Conservation (phyloP, 2,797 vertebrate species). For the Micrastur ruficollis region DNA sequence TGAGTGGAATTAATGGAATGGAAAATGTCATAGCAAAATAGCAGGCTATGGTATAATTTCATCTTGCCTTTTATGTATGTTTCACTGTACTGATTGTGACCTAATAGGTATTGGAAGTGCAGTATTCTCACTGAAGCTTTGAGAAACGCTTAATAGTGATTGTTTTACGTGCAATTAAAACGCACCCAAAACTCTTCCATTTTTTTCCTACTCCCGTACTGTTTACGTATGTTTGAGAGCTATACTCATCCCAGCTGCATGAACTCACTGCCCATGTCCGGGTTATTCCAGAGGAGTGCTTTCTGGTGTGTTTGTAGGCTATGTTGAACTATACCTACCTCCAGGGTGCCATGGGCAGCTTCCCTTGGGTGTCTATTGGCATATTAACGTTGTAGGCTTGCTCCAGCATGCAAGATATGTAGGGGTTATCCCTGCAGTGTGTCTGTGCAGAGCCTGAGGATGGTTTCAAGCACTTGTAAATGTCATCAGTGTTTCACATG, state of each 20-base stretch:
- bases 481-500: not conserved
- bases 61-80: not conserved
- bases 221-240: accelerated
- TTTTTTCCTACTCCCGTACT: not conserved
- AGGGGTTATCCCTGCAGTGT: not conserved
- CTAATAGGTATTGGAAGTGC: not conserved
- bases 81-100: not conserved
- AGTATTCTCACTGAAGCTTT: not conserved
- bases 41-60: not conserved
- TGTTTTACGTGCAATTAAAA: not conserved
- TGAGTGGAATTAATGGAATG: not conserved
- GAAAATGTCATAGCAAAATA: not conserved
- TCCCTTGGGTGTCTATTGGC: no score
- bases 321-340: accelerated
- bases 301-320: not conserved
- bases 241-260: accelerated
- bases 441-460: not conserved
- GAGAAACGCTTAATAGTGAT: not conserved
- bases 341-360: no score
- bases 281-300: not conserved
- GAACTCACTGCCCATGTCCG: accelerated
- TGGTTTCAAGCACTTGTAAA: not conserved
- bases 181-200: not conserved
- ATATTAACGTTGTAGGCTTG: not conserved
- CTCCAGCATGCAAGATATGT: not conserved